A percentile compares a stretch with the other conserved stretches of the same genome.
These are phyloP conservation scores for Spinus pinus DNA, from an alignment of 2,797 vertebrate species.

Conservation along the genomic window DNA sequence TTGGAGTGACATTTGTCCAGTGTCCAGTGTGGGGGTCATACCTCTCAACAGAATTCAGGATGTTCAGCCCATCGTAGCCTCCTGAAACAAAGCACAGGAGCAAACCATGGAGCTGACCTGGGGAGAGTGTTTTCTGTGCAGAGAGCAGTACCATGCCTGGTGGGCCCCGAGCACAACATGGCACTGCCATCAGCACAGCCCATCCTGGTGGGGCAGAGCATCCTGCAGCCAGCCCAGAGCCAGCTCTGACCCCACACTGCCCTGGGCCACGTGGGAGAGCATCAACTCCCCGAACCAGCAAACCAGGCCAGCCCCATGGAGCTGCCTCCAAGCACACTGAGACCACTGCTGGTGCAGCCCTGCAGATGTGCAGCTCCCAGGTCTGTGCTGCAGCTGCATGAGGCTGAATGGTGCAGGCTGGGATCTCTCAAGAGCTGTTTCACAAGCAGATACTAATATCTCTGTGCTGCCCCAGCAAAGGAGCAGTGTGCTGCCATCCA, in stretches of 20 bases:
- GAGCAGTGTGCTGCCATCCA: background rate
- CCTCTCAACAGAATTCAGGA: constrained; percentile 95
- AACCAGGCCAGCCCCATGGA: background rate
- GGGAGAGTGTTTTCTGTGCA: background rate
- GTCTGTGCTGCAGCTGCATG: background rate
- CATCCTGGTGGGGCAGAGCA: background rate
- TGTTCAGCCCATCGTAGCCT: constrained; percentile 96
- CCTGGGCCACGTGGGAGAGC: accelerated
- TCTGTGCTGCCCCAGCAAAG: background rate
- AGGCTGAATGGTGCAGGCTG: background rate
- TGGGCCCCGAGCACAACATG: accelerated
- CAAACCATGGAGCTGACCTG: background rate
- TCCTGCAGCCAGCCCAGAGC: background rate
- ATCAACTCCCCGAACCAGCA: background rate
- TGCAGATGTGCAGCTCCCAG: background rate
- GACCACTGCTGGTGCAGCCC: background rate
- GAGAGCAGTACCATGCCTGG: background rate
- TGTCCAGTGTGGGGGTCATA: constrained; percentile 98
- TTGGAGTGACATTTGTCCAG: constrained; percentile 97
- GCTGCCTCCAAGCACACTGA: background rate
- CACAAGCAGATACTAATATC: background rate
- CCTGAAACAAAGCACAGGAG: constrained; percentile 74
- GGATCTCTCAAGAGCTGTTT: background rate
- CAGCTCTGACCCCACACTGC: background rate
- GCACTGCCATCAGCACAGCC: background rate